These are phyloP conservation scores for Drosophila nasuta DNA, from an alignment of 1,140 invertebrate genomes.

Conservation along the genomic window DNA sequence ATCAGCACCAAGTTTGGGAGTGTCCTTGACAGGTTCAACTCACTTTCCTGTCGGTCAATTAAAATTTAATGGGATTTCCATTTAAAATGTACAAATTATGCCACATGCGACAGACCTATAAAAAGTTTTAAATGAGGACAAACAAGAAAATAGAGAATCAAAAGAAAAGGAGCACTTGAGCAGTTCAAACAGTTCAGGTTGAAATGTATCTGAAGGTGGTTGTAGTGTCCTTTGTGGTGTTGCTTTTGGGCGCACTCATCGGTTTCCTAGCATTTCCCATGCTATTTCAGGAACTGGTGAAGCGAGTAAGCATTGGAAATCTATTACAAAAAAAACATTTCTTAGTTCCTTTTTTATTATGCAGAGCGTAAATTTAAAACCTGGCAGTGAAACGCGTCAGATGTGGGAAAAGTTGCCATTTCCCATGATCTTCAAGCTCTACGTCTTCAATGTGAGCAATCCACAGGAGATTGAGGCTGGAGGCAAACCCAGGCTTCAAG, in stretches of 20 bases:
- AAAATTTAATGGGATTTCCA: conserved; percentile 39
- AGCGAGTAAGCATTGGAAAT: conserved; percentile 14
- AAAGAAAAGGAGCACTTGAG: neutral
- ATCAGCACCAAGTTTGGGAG: neutral
- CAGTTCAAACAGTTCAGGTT: conserved; percentile 1
- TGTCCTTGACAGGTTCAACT: neutral
- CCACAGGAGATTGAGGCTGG: conserved; percentile 87
- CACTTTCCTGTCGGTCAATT: conserved; percentile 10
- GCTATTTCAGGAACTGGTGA: conserved; percentile 38
- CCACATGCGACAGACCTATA: conserved; percentile 27
- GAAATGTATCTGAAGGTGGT: conserved; percentile 45
- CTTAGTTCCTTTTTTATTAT: neutral
- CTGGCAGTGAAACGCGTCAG: conserved; percentile 87
- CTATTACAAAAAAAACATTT: neutral
- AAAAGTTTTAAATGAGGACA: conserved; percentile 35
- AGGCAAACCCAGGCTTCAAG: conserved; percentile 88
- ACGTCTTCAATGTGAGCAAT: conserved; percentile 91
- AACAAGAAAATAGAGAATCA: neutral
- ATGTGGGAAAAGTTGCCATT: conserved; percentile 89
- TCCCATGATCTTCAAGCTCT: conserved; percentile 90
- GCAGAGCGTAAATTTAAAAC: conserved; percentile 86
- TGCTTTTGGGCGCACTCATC: conserved; percentile 42
- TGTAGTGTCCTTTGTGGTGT: conserved; percentile 43
- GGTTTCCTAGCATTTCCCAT: conserved; percentile 47
- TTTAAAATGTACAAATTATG: conserved; percentile 31